Conservation (phyloP, 1,140 invertebrate species). For the Rhyacophila brunnea region DNA sequence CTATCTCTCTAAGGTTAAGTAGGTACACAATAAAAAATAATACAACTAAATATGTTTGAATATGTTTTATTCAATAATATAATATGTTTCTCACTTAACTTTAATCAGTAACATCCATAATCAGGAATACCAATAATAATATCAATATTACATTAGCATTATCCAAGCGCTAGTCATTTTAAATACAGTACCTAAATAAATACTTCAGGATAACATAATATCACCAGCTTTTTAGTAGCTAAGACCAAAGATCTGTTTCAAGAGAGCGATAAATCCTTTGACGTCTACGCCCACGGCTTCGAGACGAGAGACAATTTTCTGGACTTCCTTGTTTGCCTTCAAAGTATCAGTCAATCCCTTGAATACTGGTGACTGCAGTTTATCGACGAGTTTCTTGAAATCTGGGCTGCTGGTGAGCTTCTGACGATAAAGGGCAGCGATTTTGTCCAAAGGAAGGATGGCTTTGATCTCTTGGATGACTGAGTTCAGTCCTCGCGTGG, state of each 20-base stretch:
- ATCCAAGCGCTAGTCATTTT: too few relatives aligned
- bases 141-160: too few relatives aligned
- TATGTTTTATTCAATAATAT: too few relatives aligned
- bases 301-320: background rate
- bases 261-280: background rate
- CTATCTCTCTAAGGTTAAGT: too few relatives aligned
- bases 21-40: too few relatives aligned
- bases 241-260: background rate
- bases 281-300: conserved; percentile 3
- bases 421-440: background rate
- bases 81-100: too few relatives aligned
- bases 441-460: background rate
- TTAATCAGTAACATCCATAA: too few relatives aligned
- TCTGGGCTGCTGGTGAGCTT: background rate
- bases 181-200: too few relatives aligned
- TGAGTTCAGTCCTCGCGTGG: background rate
- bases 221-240: background rate
- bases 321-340: background rate
- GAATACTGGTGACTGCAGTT: background rate
- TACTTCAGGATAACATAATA: too few relatives aligned
- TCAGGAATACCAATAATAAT: too few relatives aligned
- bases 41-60: too few relatives aligned
- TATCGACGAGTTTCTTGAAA: conserved; percentile 3
- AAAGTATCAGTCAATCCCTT: background rate
- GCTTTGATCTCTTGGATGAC: conserved; percentile 6